Evolutionary conservation across 2,888 invertebrate genomes (phyloP).

Genomic region (Stenotaenia linearis): DNA sequence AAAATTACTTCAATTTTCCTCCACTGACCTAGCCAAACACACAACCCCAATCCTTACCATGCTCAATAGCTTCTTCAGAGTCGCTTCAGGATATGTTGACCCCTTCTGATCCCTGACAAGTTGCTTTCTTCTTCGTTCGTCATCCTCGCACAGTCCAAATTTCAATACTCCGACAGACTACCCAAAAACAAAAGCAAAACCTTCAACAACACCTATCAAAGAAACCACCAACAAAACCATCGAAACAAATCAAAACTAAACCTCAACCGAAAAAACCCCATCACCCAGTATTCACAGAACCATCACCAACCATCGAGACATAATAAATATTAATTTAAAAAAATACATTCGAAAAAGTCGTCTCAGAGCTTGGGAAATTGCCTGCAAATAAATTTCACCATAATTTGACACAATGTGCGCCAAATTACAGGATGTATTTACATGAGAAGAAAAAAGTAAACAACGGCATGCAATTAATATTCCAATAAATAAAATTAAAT

Average conservation of each 20-base stretch:
- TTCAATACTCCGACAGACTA: slow-evolving; percentile 71
- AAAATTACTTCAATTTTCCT: too few relatives aligned
- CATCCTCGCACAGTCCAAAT: slow-evolving; percentile 99
- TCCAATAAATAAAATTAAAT: not conserved
- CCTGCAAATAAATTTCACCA: not conserved
- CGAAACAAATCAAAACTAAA: not conserved
- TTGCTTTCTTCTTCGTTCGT: slow-evolving; percentile 87
- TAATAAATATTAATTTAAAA: not conserved
- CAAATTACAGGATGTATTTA: not conserved
- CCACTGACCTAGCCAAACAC: too few relatives aligned
- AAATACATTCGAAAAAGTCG: not conserved
- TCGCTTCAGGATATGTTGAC: slow-evolving; percentile 85
- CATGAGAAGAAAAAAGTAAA: not conserved
- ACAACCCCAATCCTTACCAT: slow-evolving; percentile 49
- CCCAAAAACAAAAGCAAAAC: not conserved
- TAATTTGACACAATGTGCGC: not conserved
- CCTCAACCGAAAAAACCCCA: not conserved
- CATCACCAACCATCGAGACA: not conserved
- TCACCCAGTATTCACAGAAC: not conserved
- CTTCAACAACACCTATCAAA: not conserved
- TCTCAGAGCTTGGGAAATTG: not conserved
- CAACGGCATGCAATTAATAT: not conserved
- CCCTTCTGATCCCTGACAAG: slow-evolving; percentile 94
- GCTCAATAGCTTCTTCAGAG: slow-evolving; percentile 74
- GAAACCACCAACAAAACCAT: not conserved